Evolutionary conservation across 2,113 vertebrate species (phyloP).

Genomic region (Halcyon malimbica): DNA sequence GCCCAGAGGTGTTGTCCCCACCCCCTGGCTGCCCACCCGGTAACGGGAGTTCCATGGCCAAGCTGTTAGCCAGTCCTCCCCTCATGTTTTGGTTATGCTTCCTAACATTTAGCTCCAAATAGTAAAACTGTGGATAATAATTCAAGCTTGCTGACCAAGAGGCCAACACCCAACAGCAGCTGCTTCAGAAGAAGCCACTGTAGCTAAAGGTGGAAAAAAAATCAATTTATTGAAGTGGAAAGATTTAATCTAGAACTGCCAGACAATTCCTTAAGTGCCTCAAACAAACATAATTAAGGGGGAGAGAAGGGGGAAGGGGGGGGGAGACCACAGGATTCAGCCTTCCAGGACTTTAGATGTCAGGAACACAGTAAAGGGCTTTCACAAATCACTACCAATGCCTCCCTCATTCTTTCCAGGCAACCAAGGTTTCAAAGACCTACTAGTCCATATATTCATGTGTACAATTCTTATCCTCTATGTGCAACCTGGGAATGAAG

Average conservation of each 20-base stretch:
- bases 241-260: not conserved
- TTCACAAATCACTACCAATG: not conserved
- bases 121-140: not conserved
- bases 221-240: not conserved
- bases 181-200: not conserved
- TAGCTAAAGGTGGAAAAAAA: not conserved
- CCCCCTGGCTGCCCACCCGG: too few relatives aligned
- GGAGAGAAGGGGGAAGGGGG: too few relatives aligned
- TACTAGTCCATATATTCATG: fast-evolving
- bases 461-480: not conserved
- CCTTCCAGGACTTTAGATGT: not conserved
- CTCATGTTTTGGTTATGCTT: not conserved
- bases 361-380: not conserved
- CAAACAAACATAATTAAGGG: not conserved
- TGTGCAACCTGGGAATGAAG: not conserved
- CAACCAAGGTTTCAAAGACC: not conserved
- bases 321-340: not conserved
- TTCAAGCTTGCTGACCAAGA: not conserved
- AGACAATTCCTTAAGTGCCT: not conserved
- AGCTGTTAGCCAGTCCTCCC: too few relatives aligned
- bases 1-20: too few relatives aligned
- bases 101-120: not conserved
- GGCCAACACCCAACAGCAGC: not conserved
- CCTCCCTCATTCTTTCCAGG: not conserved
- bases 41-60: too few relatives aligned